Percentiles rank a stretch among this genome's conserved stretches.
These are phyloP conservation scores for Sycophila texana DNA, from an alignment of 2,888 invertebrate genomes.

Conservation along the genomic window DNA sequence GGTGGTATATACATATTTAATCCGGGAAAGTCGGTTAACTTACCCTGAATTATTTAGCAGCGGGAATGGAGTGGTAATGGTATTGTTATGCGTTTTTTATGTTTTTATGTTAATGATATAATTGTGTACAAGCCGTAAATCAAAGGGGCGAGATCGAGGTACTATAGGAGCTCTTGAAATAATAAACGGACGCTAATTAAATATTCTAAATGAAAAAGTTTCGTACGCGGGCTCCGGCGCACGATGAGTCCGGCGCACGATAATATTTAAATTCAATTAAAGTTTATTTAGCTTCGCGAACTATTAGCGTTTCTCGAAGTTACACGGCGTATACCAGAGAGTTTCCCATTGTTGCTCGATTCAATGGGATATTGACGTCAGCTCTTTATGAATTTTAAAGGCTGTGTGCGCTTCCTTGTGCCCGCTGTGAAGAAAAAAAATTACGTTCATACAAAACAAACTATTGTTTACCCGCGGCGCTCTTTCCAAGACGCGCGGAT, in stretches of 20 bases:
- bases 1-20: too few species aligned
- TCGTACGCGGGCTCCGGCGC: background rate
- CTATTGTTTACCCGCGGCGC: background rate
- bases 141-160: too few species aligned
- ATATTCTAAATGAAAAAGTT: background rate
- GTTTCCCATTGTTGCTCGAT: slow-evolving; percentile 4
- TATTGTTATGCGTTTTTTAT: too few species aligned
- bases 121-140: too few species aligned
- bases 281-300: background rate
- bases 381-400: slow-evolving; percentile 16
- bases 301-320: slow-evolving; percentile 7
- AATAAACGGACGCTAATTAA: too few species aligned
- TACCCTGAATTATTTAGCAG: too few species aligned
- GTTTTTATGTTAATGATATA: too few species aligned
- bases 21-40: too few species aligned
- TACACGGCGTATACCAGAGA: background rate
- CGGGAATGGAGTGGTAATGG: too few species aligned
- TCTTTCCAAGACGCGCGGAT: background rate
- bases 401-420: background rate
- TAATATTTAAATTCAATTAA: slow-evolving; percentile 34
- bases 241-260: background rate
- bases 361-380: slow-evolving; percentile 11
- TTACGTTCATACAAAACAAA: background rate
- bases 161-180: too few species aligned
- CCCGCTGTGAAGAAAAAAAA: background rate